A percentile compares a stretch with the other conserved stretches of the same genome.
phyloP scores from a whole-genome alignment of 1,140 invertebrate genomes.

The Psilanteris sp. region DNA sequence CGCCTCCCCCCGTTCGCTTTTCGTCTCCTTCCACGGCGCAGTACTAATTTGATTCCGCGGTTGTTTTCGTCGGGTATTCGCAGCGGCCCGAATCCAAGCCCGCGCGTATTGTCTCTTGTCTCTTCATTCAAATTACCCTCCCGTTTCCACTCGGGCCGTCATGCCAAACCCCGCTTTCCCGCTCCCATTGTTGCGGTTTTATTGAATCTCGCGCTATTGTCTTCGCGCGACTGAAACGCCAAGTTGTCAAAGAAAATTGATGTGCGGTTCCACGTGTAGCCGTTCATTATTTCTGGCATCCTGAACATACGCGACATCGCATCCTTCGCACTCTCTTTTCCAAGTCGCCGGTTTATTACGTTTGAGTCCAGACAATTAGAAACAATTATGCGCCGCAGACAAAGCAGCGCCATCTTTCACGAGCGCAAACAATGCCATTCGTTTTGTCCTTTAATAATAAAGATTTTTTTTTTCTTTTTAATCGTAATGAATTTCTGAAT shows the following conservation, averaged over 20 bases:
- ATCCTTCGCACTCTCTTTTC: constrained; percentile 23
- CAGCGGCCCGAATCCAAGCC: constrained; percentile 63
- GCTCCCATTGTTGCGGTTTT: constrained; percentile 79
- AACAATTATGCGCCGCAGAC: constrained; percentile 12
- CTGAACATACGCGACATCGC: constrained; percentile 28
- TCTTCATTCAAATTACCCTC: constrained; percentile 80
- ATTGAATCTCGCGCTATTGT: constrained; percentile 78
- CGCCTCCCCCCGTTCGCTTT: constrained; percentile 3
- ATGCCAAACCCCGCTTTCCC: constrained; percentile 66
- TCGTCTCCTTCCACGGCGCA: constrained; percentile 20
- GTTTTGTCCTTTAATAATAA: constrained; percentile 22
- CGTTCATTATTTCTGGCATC: constrained; percentile 18
- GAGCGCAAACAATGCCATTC: constrained; percentile 22
- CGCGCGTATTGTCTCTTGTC: constrained; percentile 78
- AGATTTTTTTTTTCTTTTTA: constrained; percentile 3
- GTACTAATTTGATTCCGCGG: constrained; percentile 79
- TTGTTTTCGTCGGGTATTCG: constrained; percentile 76
- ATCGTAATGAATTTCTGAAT: not conserved
- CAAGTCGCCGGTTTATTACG: constrained; percentile 25
- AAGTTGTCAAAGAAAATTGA: constrained; percentile 76
- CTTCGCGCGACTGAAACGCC: constrained; percentile 69
- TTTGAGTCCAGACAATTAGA: constrained; percentile 17
- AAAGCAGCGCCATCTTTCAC: constrained; percentile 21
- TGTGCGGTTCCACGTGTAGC: constrained; percentile 63
- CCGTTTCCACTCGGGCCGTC: constrained; percentile 65